phyloP scores from a whole-genome alignment of 2,113 vertebrate species.

The Isurus oxyrinchus region DNA sequence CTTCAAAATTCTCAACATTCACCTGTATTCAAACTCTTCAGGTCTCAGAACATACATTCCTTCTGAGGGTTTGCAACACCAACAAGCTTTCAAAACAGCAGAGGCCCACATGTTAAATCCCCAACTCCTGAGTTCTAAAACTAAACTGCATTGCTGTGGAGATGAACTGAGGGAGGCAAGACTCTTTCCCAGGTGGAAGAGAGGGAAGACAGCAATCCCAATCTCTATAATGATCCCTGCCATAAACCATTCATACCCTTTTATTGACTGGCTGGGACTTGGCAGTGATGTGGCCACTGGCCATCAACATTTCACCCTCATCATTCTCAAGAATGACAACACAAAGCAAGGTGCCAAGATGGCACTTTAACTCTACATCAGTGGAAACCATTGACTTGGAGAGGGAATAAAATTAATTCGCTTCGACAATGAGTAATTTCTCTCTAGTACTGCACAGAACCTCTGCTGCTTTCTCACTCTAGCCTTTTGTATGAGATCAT shows the following conservation, averaged over 20 bases:
- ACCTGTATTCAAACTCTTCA: neutral
- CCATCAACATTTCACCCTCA: neutral
- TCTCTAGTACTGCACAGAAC: neutral
- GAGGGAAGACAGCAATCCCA: neutral
- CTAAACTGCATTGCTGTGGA: neutral
- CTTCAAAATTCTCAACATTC: neutral
- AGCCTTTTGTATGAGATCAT: neutral
- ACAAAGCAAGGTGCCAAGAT: neutral
- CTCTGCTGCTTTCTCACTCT: neutral
- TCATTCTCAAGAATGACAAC: neutral
- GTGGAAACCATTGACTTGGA: neutral
- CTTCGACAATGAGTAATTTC: neutral
- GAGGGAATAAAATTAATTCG: neutral
- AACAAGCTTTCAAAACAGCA: neutral
- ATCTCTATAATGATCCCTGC: neutral
- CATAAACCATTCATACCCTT: neutral
- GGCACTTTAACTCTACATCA: neutral
- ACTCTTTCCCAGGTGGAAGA: neutral
- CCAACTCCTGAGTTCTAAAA: too few relatives aligned
- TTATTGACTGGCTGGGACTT: neutral
- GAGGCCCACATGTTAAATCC: too few relatives aligned
- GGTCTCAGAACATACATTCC: neutral
- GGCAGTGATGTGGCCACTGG: neutral
- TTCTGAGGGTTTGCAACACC: neutral
- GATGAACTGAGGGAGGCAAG: neutral